These are phyloP conservation scores for Apotomis capreana DNA, from an alignment of 2,888 invertebrate species.

Conservation along the genomic window DNA sequence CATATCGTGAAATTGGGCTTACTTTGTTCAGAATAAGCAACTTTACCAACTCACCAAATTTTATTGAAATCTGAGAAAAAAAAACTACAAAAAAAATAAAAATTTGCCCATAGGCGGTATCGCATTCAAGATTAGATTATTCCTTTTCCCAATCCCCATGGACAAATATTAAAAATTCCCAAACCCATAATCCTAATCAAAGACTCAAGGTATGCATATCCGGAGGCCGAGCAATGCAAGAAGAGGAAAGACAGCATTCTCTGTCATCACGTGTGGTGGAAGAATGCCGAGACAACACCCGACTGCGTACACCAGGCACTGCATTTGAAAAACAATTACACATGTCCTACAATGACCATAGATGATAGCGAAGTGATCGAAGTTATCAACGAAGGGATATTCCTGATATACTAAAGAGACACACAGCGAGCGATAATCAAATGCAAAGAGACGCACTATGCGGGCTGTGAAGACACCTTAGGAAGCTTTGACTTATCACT, in stretches of 20 bases:
- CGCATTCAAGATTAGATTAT: no score
- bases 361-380: not conserved
- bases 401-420: not conserved
- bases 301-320: not conserved
- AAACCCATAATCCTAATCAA: not conserved
- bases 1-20: no score
- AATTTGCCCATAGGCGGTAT: no score
- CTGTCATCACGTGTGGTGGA: no score
- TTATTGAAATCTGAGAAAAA: no score
- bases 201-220: conserved; percentile 5
- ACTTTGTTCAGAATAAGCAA: no score
- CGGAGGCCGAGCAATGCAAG: not conserved
- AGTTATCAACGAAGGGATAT: not conserved
- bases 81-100: no score
- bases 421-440: not conserved
- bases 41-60: no score
- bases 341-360: not conserved
- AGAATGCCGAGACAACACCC: no score
- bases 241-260: not conserved
- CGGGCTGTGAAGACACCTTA: not conserved
- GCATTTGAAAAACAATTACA: not conserved
- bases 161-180: no score
- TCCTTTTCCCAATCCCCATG: no score
- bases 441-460: conserved; percentile 2
- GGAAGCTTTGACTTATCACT: not conserved